These are phyloP conservation scores for Hiodon alosoides DNA, from an alignment of 2,113 vertebrate genomes.

Conservation along the genomic window DNA sequence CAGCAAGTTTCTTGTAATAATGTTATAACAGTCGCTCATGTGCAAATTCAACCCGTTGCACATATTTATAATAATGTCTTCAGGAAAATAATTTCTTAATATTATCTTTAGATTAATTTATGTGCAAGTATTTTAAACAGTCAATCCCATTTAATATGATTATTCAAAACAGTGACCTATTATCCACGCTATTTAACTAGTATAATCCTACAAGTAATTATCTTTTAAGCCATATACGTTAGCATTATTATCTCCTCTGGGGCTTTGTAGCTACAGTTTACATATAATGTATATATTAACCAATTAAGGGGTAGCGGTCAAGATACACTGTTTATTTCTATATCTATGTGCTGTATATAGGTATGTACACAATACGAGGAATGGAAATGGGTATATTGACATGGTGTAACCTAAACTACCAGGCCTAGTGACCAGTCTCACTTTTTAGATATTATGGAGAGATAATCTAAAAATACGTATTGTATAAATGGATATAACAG, in stretches of 20 bases:
- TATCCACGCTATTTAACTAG: background rate
- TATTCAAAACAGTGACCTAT: background rate
- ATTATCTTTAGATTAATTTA: background rate
- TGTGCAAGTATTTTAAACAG: background rate
- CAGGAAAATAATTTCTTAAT: background rate
- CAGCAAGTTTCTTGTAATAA: slow-evolving; percentile 8
- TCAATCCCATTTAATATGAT: background rate
- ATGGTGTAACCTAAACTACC: slow-evolving; percentile 3
- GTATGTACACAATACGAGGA: background rate
- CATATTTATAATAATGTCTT: background rate
- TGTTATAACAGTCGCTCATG: slow-evolving; percentile 15
- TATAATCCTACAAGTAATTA: no score
- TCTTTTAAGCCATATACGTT: background rate
- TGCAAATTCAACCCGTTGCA: background rate
- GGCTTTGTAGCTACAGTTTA: background rate
- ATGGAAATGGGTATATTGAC: background rate
- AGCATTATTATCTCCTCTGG: background rate
- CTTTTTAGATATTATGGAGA: background rate
- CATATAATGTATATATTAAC: background rate
- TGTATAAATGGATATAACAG: background rate
- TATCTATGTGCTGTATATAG: background rate
- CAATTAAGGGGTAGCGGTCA: background rate
- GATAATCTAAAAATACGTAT: background rate
- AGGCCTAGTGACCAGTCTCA: background rate
- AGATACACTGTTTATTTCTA: background rate